These are phyloP conservation scores for Acanthosepion esculentum DNA, from an alignment of 2,888 invertebrate genomes.

Conservation along the genomic window DNA sequence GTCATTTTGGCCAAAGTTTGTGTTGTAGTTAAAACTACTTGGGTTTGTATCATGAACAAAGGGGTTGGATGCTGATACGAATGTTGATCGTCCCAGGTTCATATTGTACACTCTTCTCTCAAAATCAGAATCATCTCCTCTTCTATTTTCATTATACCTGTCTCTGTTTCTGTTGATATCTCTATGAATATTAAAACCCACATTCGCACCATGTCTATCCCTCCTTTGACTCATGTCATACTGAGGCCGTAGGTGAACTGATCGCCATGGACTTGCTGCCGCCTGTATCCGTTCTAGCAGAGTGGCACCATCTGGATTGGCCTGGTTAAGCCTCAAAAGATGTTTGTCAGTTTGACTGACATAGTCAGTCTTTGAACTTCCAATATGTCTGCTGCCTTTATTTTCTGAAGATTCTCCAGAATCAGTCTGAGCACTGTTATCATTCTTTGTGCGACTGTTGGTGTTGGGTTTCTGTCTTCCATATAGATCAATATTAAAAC, in stretches of 20 bases:
- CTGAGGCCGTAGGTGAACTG: neutral
- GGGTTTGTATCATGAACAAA: conserved; percentile 13
- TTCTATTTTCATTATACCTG: neutral
- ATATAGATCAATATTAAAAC: conserved; percentile 44
- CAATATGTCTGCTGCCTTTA: neutral
- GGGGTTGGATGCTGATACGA: neutral
- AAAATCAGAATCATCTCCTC: neutral
- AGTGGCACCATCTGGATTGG: neutral
- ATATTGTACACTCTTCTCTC: neutral
- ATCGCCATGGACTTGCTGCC: neutral
- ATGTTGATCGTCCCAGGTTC: neutral
- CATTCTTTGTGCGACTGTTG: neutral
- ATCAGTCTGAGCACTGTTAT: conserved; percentile 37
- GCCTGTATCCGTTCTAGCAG: conserved; percentile 1
- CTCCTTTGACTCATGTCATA: neutral
- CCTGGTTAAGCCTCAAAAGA: neutral
- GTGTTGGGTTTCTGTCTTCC: neutral
- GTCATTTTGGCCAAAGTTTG: neutral
- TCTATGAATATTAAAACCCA: neutral
- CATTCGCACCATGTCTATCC: neutral
- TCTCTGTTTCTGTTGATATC: neutral
- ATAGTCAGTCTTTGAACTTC: neutral
- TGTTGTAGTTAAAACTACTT: neutral
- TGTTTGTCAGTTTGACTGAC: neutral
- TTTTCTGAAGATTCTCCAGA: conserved; percentile 35